Evolutionary conservation across 2,888 invertebrate species (phyloP).

Genomic region (Gnatocerus cornutus): DNA sequence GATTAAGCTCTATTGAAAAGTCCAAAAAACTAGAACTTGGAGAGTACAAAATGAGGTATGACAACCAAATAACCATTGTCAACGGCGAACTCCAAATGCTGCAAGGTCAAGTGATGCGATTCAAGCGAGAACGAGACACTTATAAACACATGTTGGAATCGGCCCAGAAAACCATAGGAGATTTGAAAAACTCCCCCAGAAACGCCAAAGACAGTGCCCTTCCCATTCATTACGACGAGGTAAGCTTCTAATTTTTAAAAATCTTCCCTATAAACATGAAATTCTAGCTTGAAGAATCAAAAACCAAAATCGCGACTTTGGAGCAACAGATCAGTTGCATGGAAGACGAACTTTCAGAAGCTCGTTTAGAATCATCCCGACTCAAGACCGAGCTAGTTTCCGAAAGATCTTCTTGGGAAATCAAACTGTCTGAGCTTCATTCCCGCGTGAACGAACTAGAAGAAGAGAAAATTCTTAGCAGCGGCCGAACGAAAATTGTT

Average conservation of each 20-base stretch:
- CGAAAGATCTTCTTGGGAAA: constrained; percentile 89
- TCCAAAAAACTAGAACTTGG: constrained; percentile 85
- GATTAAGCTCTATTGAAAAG: constrained; percentile 78
- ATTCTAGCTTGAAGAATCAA: constrained; percentile 79
- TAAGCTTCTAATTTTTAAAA: constrained; percentile 61
- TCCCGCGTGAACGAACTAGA: constrained; percentile 92
- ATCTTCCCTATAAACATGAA: neutral
- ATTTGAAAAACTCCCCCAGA: constrained; percentile 79
- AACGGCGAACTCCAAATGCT: constrained; percentile 88
- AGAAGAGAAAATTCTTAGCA: constrained; percentile 88
- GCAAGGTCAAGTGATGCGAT: constrained; percentile 85
- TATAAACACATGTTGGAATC: constrained; percentile 93
- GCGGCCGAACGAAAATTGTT: constrained; percentile 89
- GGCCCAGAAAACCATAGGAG: constrained; percentile 87
- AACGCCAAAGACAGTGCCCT: constrained; percentile 73
- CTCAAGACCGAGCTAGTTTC: constrained; percentile 92
- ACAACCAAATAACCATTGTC: constrained; percentile 86
- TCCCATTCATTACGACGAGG: constrained; percentile 84
- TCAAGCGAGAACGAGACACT: constrained; percentile 90
- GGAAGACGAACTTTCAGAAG: constrained; percentile 91
- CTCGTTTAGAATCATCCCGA: constrained; percentile 86
- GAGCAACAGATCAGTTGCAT: constrained; percentile 90
- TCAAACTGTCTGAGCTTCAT: constrained; percentile 90
- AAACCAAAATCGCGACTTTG: constrained; percentile 80
- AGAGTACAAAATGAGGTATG: constrained; percentile 88